Conservation (phyloP, 2,888 invertebrate species). For the Geophilus truncorum region DNA sequence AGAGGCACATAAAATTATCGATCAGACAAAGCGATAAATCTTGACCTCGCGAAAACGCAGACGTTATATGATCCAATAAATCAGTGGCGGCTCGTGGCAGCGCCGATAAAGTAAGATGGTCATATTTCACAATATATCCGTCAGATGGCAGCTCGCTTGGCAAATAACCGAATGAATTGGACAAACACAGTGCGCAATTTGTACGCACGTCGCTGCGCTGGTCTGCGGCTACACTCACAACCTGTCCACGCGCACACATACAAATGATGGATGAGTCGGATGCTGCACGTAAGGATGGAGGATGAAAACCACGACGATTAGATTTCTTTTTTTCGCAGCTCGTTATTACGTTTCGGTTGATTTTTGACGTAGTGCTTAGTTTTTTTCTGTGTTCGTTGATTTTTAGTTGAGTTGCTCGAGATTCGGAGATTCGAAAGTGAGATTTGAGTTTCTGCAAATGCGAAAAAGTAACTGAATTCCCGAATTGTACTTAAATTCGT, state of each 20-base stretch:
- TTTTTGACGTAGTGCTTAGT: no score
- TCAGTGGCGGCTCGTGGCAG: constrained; percentile 30
- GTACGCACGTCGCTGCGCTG: neutral
- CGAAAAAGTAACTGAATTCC: no score
- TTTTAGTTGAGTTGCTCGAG: no score
- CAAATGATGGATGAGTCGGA: neutral
- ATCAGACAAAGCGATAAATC: constrained; percentile 35
- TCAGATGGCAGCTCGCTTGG: neutral
- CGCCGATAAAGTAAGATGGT: constrained; percentile 34
- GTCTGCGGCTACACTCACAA: neutral
- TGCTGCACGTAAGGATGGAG: neutral
- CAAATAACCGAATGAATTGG: constrained; percentile 19
- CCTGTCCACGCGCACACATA: neutral
- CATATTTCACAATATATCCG: constrained; percentile 34
- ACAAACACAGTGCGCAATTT: constrained; percentile 15
- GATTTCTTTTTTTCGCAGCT: neutral
- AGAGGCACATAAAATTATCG: constrained; percentile 36
- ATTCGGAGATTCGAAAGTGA: no score
- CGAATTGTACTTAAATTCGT: no score
- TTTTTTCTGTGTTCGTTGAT: no score
- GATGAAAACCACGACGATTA: neutral
- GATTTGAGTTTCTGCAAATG: no score
- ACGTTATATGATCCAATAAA: constrained; percentile 35
- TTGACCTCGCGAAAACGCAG: constrained; percentile 13
- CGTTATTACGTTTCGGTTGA: no score